Evolutionary conservation across 1,140 invertebrate species (phyloP).

Genomic region (Caerostris extrusa): DNA sequence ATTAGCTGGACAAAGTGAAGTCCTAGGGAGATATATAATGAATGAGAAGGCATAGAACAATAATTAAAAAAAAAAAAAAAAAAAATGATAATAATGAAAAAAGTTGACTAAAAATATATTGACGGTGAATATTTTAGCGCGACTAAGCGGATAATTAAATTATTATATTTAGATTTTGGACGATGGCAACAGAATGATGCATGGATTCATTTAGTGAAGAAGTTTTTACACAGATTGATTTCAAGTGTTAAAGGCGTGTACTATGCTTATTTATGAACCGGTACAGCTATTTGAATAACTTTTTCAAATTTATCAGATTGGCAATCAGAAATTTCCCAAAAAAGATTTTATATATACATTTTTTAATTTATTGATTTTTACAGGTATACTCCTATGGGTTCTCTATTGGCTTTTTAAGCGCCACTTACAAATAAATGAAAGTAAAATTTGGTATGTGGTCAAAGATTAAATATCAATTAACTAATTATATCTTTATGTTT

Average conservation of each 20-base stretch:
- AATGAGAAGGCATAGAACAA: slow-evolving; percentile 29
- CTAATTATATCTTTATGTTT: too few relatives aligned
- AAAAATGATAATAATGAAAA: background rate
- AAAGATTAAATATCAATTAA: too few relatives aligned
- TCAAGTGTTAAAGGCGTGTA: background rate
- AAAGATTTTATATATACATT: too few relatives aligned
- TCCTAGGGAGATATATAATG: background rate
- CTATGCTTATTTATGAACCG: background rate
- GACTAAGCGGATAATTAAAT: slow-evolving; percentile 55
- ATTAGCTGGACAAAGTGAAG: slow-evolving; percentile 29
- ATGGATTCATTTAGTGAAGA: slow-evolving; percentile 7
- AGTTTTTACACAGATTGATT: slow-evolving; percentile 25
- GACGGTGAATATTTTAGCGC: slow-evolving; percentile 64
- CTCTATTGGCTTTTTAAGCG: too few relatives aligned
- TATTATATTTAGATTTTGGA: slow-evolving; percentile 52
- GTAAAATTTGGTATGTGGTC: too few relatives aligned
- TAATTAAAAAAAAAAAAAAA: slow-evolving; percentile 52
- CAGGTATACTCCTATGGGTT: too few relatives aligned
- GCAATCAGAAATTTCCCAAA: too few relatives aligned
- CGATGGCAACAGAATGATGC: slow-evolving; percentile 45
- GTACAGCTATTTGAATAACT: background rate
- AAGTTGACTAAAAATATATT: slow-evolving; percentile 53
- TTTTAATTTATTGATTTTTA: too few relatives aligned
- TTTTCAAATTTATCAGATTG: background rate
- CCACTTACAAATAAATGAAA: too few relatives aligned